Evolutionary conservation across 2,888 invertebrate genomes (phyloP), one percentile per base, ranked within the genome.

Genomic region (Euplagia quadripunctaria): DNA sequence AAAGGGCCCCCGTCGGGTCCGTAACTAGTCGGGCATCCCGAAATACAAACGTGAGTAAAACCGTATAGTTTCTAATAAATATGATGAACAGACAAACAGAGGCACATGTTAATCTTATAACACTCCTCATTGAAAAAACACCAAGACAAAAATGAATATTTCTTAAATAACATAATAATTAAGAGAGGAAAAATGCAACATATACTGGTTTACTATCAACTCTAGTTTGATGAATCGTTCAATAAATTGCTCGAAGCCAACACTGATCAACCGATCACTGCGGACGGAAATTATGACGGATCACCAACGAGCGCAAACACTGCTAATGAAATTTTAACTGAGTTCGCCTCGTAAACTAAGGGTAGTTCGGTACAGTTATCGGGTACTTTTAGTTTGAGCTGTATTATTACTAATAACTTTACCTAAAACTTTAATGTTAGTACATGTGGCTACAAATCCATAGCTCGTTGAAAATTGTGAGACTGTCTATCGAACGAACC

Each of bases 211-310:
- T n/a, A 63, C 43, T 64, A 52, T 49, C 41, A 16, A 64, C 4
- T 64, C 20, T 17, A 20, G 31, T 14, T 20, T 69, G 72, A 69
- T 73, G 31, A 46, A 73, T 68, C 41, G 72, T 12, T 41, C 64
- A 58, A 65, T 73, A 68, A 73, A 69, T 69, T 20, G 72, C 31
- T 12, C 43, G n/a, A 42, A 58, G n/a, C 49, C 49, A 42, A 14
- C 67, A 42, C 66, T 67, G 46, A 49, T 49, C 49, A 17, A 41
- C 58, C 46, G 66, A 67, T 67, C 42, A 67, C 49, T 78, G 77
- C 72, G 63, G 74, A 73, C 82, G 67, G 73, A 80, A 80, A 81
- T 81, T 78, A 78, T 81, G 81, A 81, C 61, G 73, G 82, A 82
- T 81, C 68, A 20, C 70, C 12, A 52, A 16, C 12, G 16, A 70